These are phyloP conservation scores for Drosophila rubida DNA, from an alignment of 2,888 invertebrate species.

Conservation along the genomic window DNA sequence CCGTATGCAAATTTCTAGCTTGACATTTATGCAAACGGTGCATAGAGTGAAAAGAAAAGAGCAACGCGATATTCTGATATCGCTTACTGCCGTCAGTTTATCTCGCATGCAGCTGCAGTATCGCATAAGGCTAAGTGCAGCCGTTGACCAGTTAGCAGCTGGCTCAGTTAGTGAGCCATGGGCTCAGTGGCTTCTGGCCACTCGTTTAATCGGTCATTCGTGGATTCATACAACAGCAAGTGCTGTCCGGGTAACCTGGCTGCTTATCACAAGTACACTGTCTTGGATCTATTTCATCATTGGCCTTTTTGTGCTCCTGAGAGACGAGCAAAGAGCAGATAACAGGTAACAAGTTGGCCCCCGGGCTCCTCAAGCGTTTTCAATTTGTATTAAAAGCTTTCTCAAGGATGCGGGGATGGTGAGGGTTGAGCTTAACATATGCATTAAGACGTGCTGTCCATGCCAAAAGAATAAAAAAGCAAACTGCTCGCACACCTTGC, in stretches of 20 bases:
- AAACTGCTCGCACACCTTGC: neutral
- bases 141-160: conserved; percentile 7
- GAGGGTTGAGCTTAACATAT: conserved; percentile 66
- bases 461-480: conserved; percentile 34
- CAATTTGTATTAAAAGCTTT: conserved; percentile 82
- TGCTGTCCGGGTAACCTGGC: conserved; percentile 39
- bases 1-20: conserved; percentile 55
- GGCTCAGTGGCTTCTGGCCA: conserved; percentile 45
- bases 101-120: conserved; percentile 28
- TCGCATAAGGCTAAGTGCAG: neutral
- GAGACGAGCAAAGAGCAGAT: conserved; percentile 8
- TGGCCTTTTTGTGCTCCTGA: conserved; percentile 53
- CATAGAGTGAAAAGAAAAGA: conserved; percentile 6
- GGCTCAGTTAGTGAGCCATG: conserved; percentile 19
- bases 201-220: conserved; percentile 60
- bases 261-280: conserved; percentile 63
- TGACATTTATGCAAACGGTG: conserved; percentile 66
- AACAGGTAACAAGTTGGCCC: conserved; percentile 6
- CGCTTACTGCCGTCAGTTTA: conserved; percentile 45
- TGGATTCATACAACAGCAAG: conserved; percentile 32
- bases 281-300: conserved; percentile 48
- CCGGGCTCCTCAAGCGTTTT: conserved; percentile 62
- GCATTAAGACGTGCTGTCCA: conserved; percentile 53
- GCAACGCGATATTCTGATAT: conserved; percentile 26
- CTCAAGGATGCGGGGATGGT: conserved; percentile 12